phyloP scores from a whole-genome alignment of 1,140 invertebrate genomes.

The Ceratina calcarata region DNA sequence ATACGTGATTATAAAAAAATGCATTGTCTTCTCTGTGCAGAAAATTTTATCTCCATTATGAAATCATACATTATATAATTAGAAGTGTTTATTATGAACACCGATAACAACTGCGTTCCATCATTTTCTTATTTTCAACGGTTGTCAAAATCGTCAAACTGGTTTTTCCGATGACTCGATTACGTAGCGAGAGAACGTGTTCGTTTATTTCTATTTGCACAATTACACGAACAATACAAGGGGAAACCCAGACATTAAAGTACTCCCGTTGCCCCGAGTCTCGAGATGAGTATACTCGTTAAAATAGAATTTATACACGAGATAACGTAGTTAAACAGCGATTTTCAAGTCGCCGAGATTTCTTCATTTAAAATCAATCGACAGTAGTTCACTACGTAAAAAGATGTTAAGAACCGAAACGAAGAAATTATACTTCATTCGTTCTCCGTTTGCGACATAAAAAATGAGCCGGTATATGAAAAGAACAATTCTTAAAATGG shows the following conservation, averaged over 20 bases:
- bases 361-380: too few species aligned
- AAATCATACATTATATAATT: background rate
- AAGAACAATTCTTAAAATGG: too few species aligned
- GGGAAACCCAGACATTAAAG: background rate
- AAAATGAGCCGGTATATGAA: too few species aligned
- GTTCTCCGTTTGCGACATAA: too few species aligned
- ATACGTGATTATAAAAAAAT: background rate
- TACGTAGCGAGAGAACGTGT: too few species aligned
- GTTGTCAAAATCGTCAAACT: background rate
- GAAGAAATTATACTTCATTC: too few species aligned
- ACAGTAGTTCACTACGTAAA: too few species aligned
- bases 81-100: background rate
- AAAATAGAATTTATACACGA: too few species aligned
- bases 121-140: background rate
- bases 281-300: too few species aligned
- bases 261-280: background rate
- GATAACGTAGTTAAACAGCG: too few species aligned
- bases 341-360: too few species aligned
- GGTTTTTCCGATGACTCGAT: background rate
- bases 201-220: background rate
- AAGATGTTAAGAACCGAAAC: too few species aligned
- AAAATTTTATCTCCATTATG: background rate
- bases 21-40: background rate
- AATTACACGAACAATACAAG: background rate
- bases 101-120: background rate